A percentile compares a stretch with the other conserved stretches of the same genome.
These are phyloP conservation scores for Urosaurus nigricauda DNA, from an alignment of 2,797 vertebrate species.

Conservation along the genomic window DNA sequence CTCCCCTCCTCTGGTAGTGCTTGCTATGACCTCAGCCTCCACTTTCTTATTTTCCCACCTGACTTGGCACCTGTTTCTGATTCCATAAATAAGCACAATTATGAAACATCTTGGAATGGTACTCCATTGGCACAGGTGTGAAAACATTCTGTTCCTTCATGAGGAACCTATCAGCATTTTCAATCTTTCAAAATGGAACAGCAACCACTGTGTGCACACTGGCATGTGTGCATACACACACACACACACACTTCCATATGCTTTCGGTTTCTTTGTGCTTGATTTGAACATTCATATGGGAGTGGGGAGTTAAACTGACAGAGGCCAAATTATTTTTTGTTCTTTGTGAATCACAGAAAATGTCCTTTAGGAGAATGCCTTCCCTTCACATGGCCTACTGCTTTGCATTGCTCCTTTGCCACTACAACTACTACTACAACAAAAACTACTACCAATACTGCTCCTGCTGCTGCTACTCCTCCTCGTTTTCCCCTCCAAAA, in stretches of 20 bases:
- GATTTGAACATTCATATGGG: slow-evolving; percentile 2
- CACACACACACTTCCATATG: not conserved
- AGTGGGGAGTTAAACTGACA: slow-evolving; percentile 9
- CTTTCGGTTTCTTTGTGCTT: slow-evolving; percentile 50
- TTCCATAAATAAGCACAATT: slow-evolving; percentile 56
- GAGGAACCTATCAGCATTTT: slow-evolving; percentile 44
- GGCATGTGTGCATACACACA: not conserved
- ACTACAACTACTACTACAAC: too few relatives aligned
- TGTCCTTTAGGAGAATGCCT: slow-evolving; percentile 23
- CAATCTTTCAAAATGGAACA: slow-evolving; percentile 48
- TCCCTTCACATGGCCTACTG: not conserved
- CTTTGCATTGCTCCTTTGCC: not conserved
- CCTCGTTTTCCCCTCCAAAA: too few relatives aligned
- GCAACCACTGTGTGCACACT: not conserved
- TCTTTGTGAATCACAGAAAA: not conserved
- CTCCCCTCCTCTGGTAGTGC: slow-evolving; percentile 45
- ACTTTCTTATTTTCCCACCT: slow-evolving; percentile 68
- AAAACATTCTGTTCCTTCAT: slow-evolving; percentile 63
- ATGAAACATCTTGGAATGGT: slow-evolving; percentile 35
- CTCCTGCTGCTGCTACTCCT: too few relatives aligned
- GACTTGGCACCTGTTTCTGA: slow-evolving; percentile 66
- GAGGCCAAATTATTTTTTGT: slow-evolving; percentile 29
- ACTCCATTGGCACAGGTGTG: slow-evolving; percentile 62
- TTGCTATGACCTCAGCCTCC: slow-evolving; percentile 49
- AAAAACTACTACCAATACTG: too few relatives aligned